These are phyloP conservation scores for Polydrusus tereticollis DNA, from an alignment of 2,888 invertebrate genomes.

Conservation along the genomic window DNA sequence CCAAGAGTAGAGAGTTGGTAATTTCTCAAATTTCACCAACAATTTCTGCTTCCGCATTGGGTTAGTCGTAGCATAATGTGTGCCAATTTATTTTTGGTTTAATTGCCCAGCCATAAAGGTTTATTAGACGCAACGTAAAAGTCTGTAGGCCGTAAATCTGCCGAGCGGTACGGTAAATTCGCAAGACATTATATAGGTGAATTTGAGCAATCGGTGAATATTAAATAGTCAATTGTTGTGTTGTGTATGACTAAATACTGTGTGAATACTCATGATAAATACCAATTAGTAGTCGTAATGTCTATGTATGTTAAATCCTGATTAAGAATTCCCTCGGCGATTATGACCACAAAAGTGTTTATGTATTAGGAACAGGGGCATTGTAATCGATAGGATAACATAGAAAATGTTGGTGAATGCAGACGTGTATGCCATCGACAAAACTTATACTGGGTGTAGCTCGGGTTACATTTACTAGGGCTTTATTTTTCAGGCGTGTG, in stretches of 20 bases:
- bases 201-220: background rate
- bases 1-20: background rate
- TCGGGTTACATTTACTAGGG: too few relatives aligned
- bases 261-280: background rate
- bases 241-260: background rate
- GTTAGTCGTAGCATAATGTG: background rate
- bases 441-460: too few relatives aligned
- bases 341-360: background rate
- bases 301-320: background rate
- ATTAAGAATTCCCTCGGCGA: background rate
- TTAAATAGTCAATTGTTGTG: background rate
- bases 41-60: background rate
- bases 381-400: slow-evolving; percentile 9
- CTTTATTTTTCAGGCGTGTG: too few relatives aligned
- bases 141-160: background rate
- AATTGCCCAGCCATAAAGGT: background rate
- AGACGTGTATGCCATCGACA: background rate
- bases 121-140: background rate
- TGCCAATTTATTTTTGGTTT: background rate
- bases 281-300: background rate
- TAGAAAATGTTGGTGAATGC: background rate
- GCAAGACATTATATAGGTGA: background rate
- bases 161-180: background rate
- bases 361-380: background rate
- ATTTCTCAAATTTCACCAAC: slow-evolving; percentile 17